These are phyloP conservation scores for Miniopterus natalensis DNA, from an alignment of 2,113 vertebrate species.

Conservation along the genomic window DNA sequence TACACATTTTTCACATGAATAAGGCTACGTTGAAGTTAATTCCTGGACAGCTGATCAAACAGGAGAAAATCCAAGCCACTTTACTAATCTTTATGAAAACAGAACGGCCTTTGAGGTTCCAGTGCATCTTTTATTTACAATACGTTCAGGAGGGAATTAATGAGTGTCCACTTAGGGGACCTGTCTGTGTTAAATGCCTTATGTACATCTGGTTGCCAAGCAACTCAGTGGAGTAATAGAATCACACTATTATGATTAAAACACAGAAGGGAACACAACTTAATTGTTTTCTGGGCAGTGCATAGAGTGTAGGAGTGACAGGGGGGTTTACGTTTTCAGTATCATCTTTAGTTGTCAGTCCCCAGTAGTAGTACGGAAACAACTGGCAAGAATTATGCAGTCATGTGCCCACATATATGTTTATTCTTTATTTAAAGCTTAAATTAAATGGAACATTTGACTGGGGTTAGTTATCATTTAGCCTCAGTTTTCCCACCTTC, in stretches of 20 bases:
- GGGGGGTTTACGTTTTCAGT: slow-evolving; percentile 7
- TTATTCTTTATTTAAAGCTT: slow-evolving; percentile 33
- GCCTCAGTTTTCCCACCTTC: not conserved
- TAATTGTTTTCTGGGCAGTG: slow-evolving; percentile 58
- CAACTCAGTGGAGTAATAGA: not conserved
- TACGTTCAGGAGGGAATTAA: not conserved
- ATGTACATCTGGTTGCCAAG: slow-evolving; percentile 55
- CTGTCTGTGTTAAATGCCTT: slow-evolving; percentile 40
- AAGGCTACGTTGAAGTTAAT: slow-evolving; percentile 35
- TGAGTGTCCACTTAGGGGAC: not conserved
- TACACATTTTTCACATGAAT: slow-evolving; percentile 17
- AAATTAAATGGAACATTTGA: not conserved
- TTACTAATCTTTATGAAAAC: slow-evolving; percentile 65
- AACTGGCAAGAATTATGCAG: slow-evolving; percentile 22
- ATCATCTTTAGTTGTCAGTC: slow-evolving; percentile 47
- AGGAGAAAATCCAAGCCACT: not conserved
- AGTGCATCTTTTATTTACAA: slow-evolving; percentile 21
- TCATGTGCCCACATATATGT: not conserved
- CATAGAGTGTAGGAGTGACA: not conserved
- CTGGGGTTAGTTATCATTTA: not conserved
- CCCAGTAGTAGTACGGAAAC: not conserved
- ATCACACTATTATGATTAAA: slow-evolving; percentile 44
- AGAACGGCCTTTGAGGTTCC: not conserved
- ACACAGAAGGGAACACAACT: not conserved
- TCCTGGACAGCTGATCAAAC: slow-evolving; percentile 48